Percentiles rank a stretch among this genome's conserved stretches.
phyloP scores from a whole-genome alignment of 2,113 vertebrate species.

The Bostrychus sinensis region DNA sequence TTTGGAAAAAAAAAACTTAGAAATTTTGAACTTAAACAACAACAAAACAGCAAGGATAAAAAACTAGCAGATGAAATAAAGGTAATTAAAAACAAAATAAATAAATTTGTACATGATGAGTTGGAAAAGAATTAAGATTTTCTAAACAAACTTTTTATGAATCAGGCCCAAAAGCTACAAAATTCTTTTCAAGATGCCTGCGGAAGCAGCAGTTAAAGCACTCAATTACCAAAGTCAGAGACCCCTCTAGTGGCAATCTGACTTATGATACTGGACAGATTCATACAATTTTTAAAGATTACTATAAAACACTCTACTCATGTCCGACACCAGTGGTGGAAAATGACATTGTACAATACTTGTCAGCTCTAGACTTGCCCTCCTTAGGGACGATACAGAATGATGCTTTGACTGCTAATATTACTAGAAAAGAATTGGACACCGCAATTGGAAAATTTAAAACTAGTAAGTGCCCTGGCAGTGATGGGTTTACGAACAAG shows the following conservation, averaged over 20 bases:
- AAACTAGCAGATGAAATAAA: background rate
- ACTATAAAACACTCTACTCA: background rate
- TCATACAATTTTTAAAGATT: too few species aligned
- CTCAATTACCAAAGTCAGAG: background rate
- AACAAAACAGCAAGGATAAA: too few species aligned
- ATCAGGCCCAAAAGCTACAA: slow-evolving; percentile 8
- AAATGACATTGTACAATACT: too few species aligned
- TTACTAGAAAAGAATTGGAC: background rate
- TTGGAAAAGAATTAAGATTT: slow-evolving; percentile 16
- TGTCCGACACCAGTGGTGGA: background rate
- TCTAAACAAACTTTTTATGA: slow-evolving; percentile 13
- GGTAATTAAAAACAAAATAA: too few species aligned
- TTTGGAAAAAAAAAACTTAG: background rate
- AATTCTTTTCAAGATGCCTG: background rate
- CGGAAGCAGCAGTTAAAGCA: background rate
- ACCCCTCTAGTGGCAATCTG: background rate
- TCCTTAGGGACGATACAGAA: slow-evolving; percentile 1
- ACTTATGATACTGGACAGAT: background rate
- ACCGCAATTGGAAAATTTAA: background rate
- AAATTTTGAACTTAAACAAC: background rate
- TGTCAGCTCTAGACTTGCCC: too few species aligned
- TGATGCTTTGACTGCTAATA: background rate
- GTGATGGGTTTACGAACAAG: background rate
- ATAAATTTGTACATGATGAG: too few species aligned
- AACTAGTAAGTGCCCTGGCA: slow-evolving; percentile 3